Evolutionary conservation across 2,113 vertebrate species (phyloP), one percentile per base, ranked within the genome.

Genomic region (Elanus axillaris): DNA sequence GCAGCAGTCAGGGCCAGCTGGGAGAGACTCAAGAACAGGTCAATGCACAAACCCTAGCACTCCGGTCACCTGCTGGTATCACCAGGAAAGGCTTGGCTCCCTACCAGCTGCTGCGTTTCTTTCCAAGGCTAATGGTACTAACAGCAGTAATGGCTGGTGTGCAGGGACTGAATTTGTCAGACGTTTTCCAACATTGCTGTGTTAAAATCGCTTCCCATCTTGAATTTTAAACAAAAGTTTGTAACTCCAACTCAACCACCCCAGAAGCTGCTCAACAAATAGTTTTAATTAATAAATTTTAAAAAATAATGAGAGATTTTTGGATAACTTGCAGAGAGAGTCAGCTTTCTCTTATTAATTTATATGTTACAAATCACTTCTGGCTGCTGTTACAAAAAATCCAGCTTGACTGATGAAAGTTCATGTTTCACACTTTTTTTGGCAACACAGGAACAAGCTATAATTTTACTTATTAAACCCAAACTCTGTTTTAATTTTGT

Each of bases 181-280:
- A 15, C 0, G 0, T 29, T 84, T 73, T 42, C 73, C 27, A 71
- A 3, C 19, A 20, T 14, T 0, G 0, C 5, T 4, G 0, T 16
- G 22, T 47, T 62, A 23, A 58, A 55, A 7, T 48, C 36, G 74
- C 8, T 59, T n/a, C 5, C 14, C 26, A 38, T 19, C 64, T 64
- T 68, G 34, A 72, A 63, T 72, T 95, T 82, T 23, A 56, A 75
- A 83, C 10, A 84, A 53, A 62, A 66, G 1, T n/a, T 83, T 68
- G 45, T 69, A 45, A 60, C n/a, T 58, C 29, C 14, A 53, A 32
- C 23, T 48, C 47, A 10, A 38, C 18, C 17, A 32, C 43, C 3
- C 1, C 13, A 5, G 26, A 74, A 47, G 32, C 22, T 47, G 20
- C 45, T 84, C 45, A 36, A 55, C 18, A 36, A 76, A 72, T 20